Evolutionary conservation across 2,888 invertebrate genomes (phyloP).

Genomic region (Seira ritae): DNA sequence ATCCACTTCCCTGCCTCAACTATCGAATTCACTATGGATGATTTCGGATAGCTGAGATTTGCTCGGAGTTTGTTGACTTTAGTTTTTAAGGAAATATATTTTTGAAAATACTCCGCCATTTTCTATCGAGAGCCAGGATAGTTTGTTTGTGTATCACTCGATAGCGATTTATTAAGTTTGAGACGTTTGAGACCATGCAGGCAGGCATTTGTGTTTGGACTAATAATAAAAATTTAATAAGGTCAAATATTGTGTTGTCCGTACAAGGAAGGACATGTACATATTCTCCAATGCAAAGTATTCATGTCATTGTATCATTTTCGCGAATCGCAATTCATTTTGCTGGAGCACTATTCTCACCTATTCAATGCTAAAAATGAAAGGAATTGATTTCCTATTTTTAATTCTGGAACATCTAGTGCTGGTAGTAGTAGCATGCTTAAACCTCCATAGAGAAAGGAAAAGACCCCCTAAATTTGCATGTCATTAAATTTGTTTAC

Average conservation of each 20-base stretch:
- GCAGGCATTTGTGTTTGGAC: neutral
- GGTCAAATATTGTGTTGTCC: neutral
- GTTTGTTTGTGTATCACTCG: neutral
- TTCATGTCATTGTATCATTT: too few relatives aligned
- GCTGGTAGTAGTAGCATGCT: too few relatives aligned
- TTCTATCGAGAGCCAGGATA: neutral
- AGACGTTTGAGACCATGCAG: neutral
- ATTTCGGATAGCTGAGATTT: neutral
- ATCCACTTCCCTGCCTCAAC: conserved; percentile 7
- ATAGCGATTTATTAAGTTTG: neutral
- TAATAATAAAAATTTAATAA: neutral
- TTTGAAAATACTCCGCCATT: neutral
- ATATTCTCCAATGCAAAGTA: too few relatives aligned
- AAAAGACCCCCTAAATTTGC: too few relatives aligned
- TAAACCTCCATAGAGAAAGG: too few relatives aligned
- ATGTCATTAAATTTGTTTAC: too few relatives aligned
- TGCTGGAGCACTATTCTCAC: neutral
- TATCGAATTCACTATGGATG: neutral
- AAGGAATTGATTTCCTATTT: neutral
- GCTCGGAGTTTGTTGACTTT: too few relatives aligned
- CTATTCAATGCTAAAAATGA: neutral
- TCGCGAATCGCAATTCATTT: too few relatives aligned
- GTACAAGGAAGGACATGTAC: neutral
- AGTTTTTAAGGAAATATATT: neutral
- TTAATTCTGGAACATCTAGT: neutral